Base-by-base conservation (phyloP, 2,797 vertebrate species). In the Nannoperca obscura region DNA sequence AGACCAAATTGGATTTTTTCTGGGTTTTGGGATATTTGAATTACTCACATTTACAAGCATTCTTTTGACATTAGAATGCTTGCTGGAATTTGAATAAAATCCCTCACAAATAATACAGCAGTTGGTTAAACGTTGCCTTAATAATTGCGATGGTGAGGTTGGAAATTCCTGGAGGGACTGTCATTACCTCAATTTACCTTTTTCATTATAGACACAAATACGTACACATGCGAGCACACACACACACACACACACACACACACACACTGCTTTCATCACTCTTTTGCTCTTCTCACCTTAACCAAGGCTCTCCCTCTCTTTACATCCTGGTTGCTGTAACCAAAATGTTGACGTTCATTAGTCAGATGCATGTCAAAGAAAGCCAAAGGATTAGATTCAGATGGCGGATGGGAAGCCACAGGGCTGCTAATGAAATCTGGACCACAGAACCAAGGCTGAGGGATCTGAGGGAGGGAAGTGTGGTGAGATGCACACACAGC, bases 311-410 rank as follows among this genome's bases (percentile, higher is more conserved):
- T 63, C 50, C 64, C 69, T 71, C 74, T 71, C 72, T 88, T 84
- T 83, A 83, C 83, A 83, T 85, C 78, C 82, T 68, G 69, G 82
- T 88, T 27, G 64, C 65, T 77, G 53, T 82, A 86, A 92, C 88
- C 87, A 87, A 93, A 93, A 94, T 95, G 94, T 94, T 95, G 90
- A 93, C 83, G 53, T 93, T 93, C 88, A 94, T 93, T 94, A 93
- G 86, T 91, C 82, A 88, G 90, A 91, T 94, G 77, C 87, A 91
- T 93, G 93, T 95, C 89, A 92, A 90, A 95, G 91, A 88, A 93
- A 92, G 87, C 85, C 65, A 61, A 86, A 61, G 88, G 89, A 95
- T 94, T 92, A 92, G 82, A 92, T 88, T 94, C 95, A 95, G 92
- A 94, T 95, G 93, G 86, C 15, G 78, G 63, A 78, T 57, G 75